These are phyloP conservation scores for Notodonta ziczac DNA, from an alignment of 2,888 invertebrate species.

Conservation along the genomic window DNA sequence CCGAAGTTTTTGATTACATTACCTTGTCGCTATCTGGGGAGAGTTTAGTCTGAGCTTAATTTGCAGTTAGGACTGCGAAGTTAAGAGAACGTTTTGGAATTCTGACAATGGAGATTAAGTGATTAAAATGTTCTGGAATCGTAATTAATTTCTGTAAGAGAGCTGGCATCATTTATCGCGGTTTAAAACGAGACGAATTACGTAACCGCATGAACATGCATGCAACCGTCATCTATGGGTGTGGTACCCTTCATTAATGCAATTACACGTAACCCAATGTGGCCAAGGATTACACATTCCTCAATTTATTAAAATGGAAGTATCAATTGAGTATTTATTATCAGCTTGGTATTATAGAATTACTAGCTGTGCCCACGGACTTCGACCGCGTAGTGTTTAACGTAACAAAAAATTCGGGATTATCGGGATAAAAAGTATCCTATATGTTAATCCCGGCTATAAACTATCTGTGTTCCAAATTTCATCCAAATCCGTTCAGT, in stretches of 20 bases:
- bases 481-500: no score
- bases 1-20: slow-evolving; percentile 39
- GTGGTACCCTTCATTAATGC: neutral
- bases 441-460: no score
- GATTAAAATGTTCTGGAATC: neutral
- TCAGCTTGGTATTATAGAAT: no score
- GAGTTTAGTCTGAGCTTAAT: neutral
- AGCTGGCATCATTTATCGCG: neutral
- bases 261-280: neutral
- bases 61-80: neutral
- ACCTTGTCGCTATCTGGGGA: slow-evolving; percentile 23
- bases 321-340: neutral
- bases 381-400: no score
- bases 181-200: neutral
- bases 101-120: neutral
- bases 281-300: neutral
- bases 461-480: no score
- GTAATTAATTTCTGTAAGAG: neutral
- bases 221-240: neutral
- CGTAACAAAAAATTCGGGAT: no score
- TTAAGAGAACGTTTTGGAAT: neutral
- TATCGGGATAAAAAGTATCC: no score
- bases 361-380: no score
- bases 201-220: neutral
- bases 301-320: neutral